These are phyloP conservation scores for Poecile atricapillus DNA, from an alignment of 2,113 vertebrate genomes.

Conservation along the genomic window DNA sequence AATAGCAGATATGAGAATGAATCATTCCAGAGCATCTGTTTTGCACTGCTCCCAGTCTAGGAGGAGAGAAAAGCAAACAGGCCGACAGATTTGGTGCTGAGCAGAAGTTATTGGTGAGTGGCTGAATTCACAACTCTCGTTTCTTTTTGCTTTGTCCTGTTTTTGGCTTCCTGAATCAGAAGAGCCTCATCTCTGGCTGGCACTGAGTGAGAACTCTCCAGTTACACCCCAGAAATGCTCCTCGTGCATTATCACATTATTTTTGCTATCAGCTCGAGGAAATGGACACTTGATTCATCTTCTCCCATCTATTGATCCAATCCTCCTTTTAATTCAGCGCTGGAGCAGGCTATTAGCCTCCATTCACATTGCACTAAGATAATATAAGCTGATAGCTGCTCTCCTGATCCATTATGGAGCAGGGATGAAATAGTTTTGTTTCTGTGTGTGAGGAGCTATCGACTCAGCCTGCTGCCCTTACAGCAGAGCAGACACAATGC, in stretches of 20 bases:
- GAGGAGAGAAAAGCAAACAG: neutral
- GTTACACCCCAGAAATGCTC: neutral
- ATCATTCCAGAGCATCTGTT: neutral
- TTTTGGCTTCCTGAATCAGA: neutral
- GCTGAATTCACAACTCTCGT: rapidly evolving
- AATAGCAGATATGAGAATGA: neutral
- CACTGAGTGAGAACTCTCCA: neutral
- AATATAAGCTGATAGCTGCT: slow-evolving; percentile 25
- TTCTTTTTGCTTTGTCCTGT: neutral
- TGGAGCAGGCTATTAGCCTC: slow-evolving; percentile 36
- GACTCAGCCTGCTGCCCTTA: neutral
- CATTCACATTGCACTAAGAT: slow-evolving; percentile 35
- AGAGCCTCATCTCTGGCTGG: neutral
- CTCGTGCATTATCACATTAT: neutral
- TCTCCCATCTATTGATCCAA: slow-evolving; percentile 30
- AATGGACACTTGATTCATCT: slow-evolving; percentile 55
- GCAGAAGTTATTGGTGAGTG: neutral
- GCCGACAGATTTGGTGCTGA: neutral
- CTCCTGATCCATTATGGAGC: slow-evolving; percentile 16
- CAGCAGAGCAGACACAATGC: too few relatives aligned
- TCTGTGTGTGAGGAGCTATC: slow-evolving; percentile 1
- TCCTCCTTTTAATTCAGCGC: slow-evolving; percentile 34
- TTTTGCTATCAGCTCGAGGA: slow-evolving; percentile 33
- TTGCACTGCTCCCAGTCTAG: neutral
- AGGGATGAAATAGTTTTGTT: slow-evolving; percentile 7